Conservation (phyloP, 2,888 invertebrate genomes). For the Xestoiulus laeticollis region DNA sequence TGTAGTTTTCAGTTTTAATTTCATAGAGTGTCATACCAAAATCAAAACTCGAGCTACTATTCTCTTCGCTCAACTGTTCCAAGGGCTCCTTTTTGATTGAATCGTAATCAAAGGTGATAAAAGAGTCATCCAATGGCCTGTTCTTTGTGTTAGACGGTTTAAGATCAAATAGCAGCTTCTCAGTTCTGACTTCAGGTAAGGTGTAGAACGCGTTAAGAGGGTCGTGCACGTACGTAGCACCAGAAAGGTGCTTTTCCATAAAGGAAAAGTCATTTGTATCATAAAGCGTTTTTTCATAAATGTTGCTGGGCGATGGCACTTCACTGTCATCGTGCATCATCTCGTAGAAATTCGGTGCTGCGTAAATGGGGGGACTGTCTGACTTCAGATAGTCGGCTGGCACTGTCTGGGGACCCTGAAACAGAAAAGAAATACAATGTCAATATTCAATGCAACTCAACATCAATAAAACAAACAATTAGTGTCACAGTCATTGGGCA, state of each 20-base stretch:
- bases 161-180: conserved; percentile 10
- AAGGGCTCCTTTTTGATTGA: conserved; percentile 45
- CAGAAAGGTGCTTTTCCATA: conserved; percentile 34
- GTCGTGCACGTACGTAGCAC: too few species aligned
- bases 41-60: neutral
- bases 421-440: conserved; percentile 39
- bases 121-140: too few species aligned
- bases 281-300: conserved; percentile 40
- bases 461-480: too few species aligned
- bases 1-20: neutral
- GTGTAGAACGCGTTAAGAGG: neutral
- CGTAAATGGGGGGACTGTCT: neutral
- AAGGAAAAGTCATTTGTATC: neutral
- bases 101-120: neutral
- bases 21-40: neutral
- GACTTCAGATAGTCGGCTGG: conserved; percentile 38
- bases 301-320: conserved; percentile 57
- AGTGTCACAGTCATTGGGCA: too few species aligned
- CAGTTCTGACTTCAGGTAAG: neutral
- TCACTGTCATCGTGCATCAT: conserved; percentile 66
- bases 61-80: neutral
- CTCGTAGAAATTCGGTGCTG: conserved; percentile 63
- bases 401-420: conserved; percentile 45
- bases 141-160: conserved; percentile 47
- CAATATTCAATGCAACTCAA: too few species aligned